Evolutionary conservation across 1,140 invertebrate genomes (phyloP).

Genomic region (Lepidurus couesii): DNA sequence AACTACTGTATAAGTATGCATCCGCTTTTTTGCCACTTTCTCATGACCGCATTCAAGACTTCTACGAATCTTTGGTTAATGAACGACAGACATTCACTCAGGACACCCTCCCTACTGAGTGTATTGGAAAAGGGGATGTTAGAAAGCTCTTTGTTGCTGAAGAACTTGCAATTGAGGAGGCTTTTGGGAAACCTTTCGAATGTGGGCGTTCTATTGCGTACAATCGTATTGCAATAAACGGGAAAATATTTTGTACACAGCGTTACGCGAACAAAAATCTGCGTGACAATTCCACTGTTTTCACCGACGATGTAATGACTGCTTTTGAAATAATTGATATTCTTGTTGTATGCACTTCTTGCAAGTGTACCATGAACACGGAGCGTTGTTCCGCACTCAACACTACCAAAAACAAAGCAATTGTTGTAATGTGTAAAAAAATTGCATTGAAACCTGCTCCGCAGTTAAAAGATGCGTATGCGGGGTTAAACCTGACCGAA

Average conservation of each 20-base stretch:
- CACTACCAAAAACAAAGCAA: not conserved
- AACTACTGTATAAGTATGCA: not conserved
- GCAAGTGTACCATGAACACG: not conserved
- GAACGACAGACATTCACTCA: not conserved
- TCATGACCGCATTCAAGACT: slow-evolving; percentile 3
- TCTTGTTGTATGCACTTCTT: slow-evolving; percentile 1
- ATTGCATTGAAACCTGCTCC: slow-evolving; percentile 5
- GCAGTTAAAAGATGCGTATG: slow-evolving; percentile 1
- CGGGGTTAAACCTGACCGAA: not conserved
- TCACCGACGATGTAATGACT: not conserved
- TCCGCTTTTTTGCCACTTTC: not conserved
- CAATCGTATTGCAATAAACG: slow-evolving; percentile 20
- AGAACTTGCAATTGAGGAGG: slow-evolving; percentile 4
- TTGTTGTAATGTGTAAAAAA: not conserved
- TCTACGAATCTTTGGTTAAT: slow-evolving; percentile 20
- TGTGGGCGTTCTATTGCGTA: slow-evolving; percentile 1
- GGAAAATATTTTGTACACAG: slow-evolving; percentile 26
- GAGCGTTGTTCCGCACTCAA: not conserved
- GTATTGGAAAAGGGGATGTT: not conserved
- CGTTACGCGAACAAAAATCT: not conserved
- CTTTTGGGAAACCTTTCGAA: not conserved
- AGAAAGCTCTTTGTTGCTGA: not conserved
- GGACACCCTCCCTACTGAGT: not conserved
- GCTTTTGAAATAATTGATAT: slow-evolving; percentile 22
- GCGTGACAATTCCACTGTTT: slow-evolving; percentile 26